Percentiles rank a stretch among this genome's conserved stretches.
Conservation (phyloP, 2,888 invertebrate genomes). For the Hipparchia sbordonii region DNA sequence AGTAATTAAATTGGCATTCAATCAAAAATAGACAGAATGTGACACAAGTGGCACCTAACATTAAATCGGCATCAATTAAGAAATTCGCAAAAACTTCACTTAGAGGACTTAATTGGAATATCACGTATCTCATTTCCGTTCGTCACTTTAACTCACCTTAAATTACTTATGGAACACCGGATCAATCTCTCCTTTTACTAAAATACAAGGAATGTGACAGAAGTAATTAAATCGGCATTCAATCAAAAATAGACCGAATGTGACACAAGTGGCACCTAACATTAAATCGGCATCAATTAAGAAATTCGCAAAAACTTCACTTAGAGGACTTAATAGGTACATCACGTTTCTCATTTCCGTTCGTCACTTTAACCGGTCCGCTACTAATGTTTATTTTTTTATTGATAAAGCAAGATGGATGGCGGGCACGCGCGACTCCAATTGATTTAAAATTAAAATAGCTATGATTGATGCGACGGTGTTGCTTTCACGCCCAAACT, state of each 20-base stretch:
- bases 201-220: background rate
- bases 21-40: background rate
- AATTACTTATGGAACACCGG: no score
- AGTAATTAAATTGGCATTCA: background rate
- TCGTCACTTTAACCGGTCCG: constrained; percentile 36
- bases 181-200: background rate
- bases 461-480: constrained; percentile 68
- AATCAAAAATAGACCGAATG: background rate
- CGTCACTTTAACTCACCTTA: no score
- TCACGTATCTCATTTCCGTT: no score
- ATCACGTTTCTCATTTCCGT: constrained; percentile 38
- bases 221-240: background rate
- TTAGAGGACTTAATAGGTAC: constrained; percentile 5
- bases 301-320: constrained; percentile 4
- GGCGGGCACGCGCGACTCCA: constrained; percentile 70
- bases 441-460: constrained; percentile 80
- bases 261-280: background rate
- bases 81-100: no score
- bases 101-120: no score
- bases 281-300: background rate
- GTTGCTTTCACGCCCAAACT: constrained; percentile 65
- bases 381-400: constrained; percentile 44
- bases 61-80: no score
- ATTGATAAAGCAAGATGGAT: constrained; percentile 78
- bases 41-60: no score